Base-by-base conservation (phyloP, 2,888 invertebrate genomes). In the Eupithecia subumbrata region DNA sequence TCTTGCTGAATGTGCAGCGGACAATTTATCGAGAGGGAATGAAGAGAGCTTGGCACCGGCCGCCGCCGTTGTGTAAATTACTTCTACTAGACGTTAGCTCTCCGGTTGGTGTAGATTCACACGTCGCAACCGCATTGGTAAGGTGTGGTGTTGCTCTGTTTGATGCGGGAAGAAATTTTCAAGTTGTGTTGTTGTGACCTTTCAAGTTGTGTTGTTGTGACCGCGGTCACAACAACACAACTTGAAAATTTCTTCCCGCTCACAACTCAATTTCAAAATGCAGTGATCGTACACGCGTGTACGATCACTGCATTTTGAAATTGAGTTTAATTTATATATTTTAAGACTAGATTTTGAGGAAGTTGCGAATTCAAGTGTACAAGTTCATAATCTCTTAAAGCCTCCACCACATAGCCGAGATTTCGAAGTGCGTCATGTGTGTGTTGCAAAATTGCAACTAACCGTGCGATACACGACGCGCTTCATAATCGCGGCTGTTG, bases 41-140 rank as follows among this genome's bases (percentile, higher is more conserved):
- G 74, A 74, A 52, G 72, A 37, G 72, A 72, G 48, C 72, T 74
- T 73, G 74, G 72, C 77, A 73, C 77, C 72, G 71, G 71, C 66
- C 73, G 69, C 74, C 37, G 71, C 60, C 68, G 64, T 69, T 69
- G 74, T 72, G 74, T 74, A 56, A 74, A 74, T 74, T 72, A 74
- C 69, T 56, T 48, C 56, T 63, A 60, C 25, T 25, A 14, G 22
- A 60, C 25, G 25, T 60, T 37, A 56, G 5, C 60, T 56, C 52
- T 22, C 22, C 60, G 5, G 60, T 22, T 9, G 22, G 12, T 22
- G 56, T 56, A 14, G 5, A 60, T 60, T 25, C 60, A 25, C 60
- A 60, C 25, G 56, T 56, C 9, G 56, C 48, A n/a, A 52, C 56
- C 11, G 56, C 3, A 56, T 56, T 22, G 56, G 3, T 22, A 22